Evolutionary conservation across 2,888 invertebrate genomes (phyloP).

Genomic region (Onchidella celtica): DNA sequence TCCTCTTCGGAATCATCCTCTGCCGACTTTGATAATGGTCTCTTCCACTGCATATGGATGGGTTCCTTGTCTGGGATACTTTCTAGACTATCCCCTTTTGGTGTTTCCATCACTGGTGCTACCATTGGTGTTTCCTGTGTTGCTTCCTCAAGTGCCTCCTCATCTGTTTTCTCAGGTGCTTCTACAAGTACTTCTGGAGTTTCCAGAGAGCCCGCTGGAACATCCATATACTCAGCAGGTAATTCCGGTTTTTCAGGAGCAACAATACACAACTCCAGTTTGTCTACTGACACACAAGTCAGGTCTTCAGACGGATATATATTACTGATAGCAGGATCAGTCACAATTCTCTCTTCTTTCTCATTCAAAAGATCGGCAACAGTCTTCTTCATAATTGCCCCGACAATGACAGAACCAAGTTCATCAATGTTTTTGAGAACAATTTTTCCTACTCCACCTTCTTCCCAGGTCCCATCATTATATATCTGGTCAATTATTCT

Average conservation of each 20-base stretch:
- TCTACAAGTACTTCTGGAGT: background rate
- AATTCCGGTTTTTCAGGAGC: no score
- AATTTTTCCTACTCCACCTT: conserved; percentile 52
- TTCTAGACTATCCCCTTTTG: no score
- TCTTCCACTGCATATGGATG: conserved; percentile 34
- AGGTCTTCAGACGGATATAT: conserved; percentile 56
- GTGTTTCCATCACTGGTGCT: no score
- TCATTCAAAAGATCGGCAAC: conserved; percentile 63
- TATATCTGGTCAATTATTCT: conserved; percentile 46
- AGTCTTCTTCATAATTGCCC: conserved; percentile 69
- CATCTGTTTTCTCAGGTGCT: background rate
- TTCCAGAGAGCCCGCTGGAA: no score
- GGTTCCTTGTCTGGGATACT: conserved; percentile 28
- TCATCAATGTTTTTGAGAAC: conserved; percentile 71
- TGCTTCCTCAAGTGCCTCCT: background rate
- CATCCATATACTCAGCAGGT: no score
- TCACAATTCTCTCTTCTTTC: conserved; percentile 50
- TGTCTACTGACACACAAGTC: conserved; percentile 36
- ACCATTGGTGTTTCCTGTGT: no score
- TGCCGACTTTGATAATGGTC: background rate
- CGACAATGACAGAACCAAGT: conserved; percentile 71
- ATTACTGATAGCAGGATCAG: conserved; percentile 54
- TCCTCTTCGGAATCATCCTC: conserved; percentile 76
- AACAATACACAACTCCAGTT: conserved; percentile 32
- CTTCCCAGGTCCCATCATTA: conserved; percentile 51